Evolutionary conservation across 2,888 invertebrate genomes (phyloP).

Genomic region (Steinernema scapterisci): DNA sequence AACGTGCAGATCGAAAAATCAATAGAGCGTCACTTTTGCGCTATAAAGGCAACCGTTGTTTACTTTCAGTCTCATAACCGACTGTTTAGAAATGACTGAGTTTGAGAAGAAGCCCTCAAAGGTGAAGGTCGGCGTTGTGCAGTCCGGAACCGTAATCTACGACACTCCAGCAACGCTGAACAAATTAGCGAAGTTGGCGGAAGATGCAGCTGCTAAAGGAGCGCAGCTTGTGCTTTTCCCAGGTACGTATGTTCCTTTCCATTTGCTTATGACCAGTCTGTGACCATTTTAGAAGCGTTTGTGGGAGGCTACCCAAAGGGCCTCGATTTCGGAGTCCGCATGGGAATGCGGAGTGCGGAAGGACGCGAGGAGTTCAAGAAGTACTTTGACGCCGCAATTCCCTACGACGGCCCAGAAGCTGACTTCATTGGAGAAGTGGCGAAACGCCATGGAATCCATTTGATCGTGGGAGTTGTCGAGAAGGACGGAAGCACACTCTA

Average conservation of each 20-base stretch:
- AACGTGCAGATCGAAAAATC: conserved; percentile 18
- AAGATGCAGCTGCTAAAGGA: conserved; percentile 38
- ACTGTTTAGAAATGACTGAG: neutral
- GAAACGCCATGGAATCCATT: conserved; percentile 40
- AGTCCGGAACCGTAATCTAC: conserved; percentile 57
- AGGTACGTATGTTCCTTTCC: conserved; percentile 41
- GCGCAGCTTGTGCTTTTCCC: conserved; percentile 61
- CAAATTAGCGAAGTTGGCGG: conserved; percentile 37
- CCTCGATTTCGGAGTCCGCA: conserved; percentile 57
- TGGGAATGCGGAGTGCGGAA: conserved; percentile 56
- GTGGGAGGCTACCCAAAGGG: conserved; percentile 63
- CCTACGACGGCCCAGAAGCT: conserved; percentile 51
- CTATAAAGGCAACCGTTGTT: neutral
- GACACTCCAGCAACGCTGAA: conserved; percentile 51
- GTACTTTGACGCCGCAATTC: conserved; percentile 57
- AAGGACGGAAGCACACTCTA: conserved; percentile 56
- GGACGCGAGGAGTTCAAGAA: conserved; percentile 58
- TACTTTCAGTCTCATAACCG: neutral
- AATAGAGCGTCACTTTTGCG: conserved; percentile 21
- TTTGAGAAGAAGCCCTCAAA: neutral
- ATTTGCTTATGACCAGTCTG: too few relatives aligned
- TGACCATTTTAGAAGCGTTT: conserved; percentile 53
- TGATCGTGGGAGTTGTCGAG: conserved; percentile 62
- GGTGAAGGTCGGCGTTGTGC: conserved; percentile 52
- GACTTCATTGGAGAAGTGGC: conserved; percentile 44